Evolutionary conservation across 2,888 invertebrate species (phyloP), one percentile per base, ranked within the genome.

Genomic region (Netelia virgata): DNA sequence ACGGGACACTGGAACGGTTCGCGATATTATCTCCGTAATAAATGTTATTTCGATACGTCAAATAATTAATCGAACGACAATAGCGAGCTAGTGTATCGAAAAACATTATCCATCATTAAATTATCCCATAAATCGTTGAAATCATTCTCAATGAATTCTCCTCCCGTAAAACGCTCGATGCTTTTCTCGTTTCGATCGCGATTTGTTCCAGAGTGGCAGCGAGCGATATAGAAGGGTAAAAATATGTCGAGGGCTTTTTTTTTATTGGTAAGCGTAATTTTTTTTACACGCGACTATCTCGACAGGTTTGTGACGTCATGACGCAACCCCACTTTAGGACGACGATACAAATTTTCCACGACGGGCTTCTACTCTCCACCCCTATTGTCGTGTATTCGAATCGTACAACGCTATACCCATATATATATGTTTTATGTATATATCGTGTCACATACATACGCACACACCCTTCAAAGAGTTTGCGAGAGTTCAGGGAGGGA

Each of bases 281-380:
- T 87, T 88, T 85, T 85, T 82, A 63, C 18, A 74, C 82, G 84
- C 83, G 85, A 87, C 89, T 88, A 84, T 86, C 82, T 78, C 66
- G 84, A 87, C 70, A 53, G 75, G 70, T 86, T 85, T 18, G 28
- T 70, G 75, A 50, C 78, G 82, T 86, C 87, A 80, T 85, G 87
- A 85, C 86, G 88, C 87, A 88, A 90, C 89, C 79, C 87, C 86
- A 28, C 28, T 88, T 85, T 85, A 86, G 88, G 86, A 87, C 86
- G 87, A 84, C 84, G 87, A 87, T 86, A 89, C 89, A 90, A 86
- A 57, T 57, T 89, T 84, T 84, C 75, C 84, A 73, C 73, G 76
- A 83, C 16, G 47, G 14, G 64, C 63, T 76, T 68, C 28, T 77
- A 18, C 50, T 50, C 18, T 85, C 36, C 50, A 28, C 16, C 23